These are phyloP conservation scores for Agonopterix subpropinquella DNA, from an alignment of 2,888 invertebrate species.

Conservation along the genomic window DNA sequence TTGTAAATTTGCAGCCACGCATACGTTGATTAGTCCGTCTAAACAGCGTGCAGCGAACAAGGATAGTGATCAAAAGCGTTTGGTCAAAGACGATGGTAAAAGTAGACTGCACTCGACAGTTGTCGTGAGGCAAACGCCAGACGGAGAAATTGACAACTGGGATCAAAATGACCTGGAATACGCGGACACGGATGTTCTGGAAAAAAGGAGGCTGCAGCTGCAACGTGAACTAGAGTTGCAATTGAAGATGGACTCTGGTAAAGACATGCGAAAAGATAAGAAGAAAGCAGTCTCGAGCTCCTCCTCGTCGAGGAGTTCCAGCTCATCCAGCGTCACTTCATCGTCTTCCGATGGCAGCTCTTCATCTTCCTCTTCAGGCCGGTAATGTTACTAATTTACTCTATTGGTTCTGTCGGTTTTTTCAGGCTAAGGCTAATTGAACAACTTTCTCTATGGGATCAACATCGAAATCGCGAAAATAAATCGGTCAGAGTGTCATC, in stretches of 20 bases:
- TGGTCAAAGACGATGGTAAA: slow-evolving; percentile 77
- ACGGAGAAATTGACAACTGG: slow-evolving; percentile 83
- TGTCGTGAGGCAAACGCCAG: slow-evolving; percentile 77
- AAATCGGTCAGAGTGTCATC: too few relatives aligned
- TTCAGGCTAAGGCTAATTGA: too few relatives aligned
- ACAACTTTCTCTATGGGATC: too few relatives aligned
- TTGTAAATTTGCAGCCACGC: slow-evolving; percentile 85
- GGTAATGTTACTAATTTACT: slow-evolving; percentile 27
- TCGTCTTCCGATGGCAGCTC: slow-evolving; percentile 80
- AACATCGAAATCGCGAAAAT: too few relatives aligned
- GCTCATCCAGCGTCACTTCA: slow-evolving; percentile 79
- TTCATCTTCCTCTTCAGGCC: slow-evolving; percentile 77
- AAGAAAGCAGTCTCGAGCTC: slow-evolving; percentile 81
- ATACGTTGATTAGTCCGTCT: slow-evolving; percentile 84
- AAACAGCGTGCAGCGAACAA: slow-evolving; percentile 82
- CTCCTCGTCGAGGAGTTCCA: slow-evolving; percentile 80
- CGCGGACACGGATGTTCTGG: slow-evolving; percentile 86
- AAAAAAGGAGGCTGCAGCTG: slow-evolving; percentile 83
- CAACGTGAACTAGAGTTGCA: slow-evolving; percentile 87
- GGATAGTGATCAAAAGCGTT: slow-evolving; percentile 73
- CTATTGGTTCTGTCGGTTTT: too few relatives aligned
- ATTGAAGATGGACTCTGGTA: slow-evolving; percentile 82
- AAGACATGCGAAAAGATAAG: slow-evolving; percentile 81
- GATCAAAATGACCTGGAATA: slow-evolving; percentile 87
- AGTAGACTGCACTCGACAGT: slow-evolving; percentile 79